phyloP scores from a whole-genome alignment of 2,113 vertebrate species.

The Anolis carolinensis region DNA sequence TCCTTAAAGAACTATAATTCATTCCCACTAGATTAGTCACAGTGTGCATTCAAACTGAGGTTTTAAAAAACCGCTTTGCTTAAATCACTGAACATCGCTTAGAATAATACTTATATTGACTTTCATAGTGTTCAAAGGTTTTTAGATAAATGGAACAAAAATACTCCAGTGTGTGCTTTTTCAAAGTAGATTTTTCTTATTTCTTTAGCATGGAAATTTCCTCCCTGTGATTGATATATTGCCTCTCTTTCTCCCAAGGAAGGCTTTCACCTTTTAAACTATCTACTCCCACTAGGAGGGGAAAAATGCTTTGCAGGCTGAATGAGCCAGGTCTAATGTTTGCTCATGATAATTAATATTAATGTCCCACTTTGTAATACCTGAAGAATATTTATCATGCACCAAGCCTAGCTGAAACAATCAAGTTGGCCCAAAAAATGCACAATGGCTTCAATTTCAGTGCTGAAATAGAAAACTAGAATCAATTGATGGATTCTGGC shows the following conservation, averaged over 20 bases:
- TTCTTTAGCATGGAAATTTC: constrained; percentile 51
- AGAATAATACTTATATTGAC: constrained; percentile 44
- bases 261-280: constrained; percentile 55
- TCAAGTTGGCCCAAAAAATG: constrained; percentile 21
- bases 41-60: constrained; percentile 39
- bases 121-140: constrained; percentile 58
- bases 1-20: constrained; percentile 70
- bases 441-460: constrained; percentile 45
- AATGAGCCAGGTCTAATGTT: constrained; percentile 44
- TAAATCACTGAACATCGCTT: constrained; percentile 48
- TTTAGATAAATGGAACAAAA: constrained; percentile 62
- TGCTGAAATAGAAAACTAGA: constrained; percentile 34
- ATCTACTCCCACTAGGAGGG: background rate
- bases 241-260: constrained; percentile 48
- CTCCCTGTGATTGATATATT: constrained; percentile 54
- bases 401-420: constrained; percentile 21
- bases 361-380: constrained; percentile 49
- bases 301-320: constrained; percentile 12
- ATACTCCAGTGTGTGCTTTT: constrained; percentile 48
- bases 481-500: background rate
- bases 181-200: constrained; percentile 55
- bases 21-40: constrained; percentile 55
- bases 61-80: constrained; percentile 45
- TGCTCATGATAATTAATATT: constrained; percentile 42
- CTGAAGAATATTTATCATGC: constrained; percentile 49